Evolutionary conservation across 2,113 vertebrate genomes (phyloP), one percentile per base, ranked within the genome.

Genomic region (human): DNA sequence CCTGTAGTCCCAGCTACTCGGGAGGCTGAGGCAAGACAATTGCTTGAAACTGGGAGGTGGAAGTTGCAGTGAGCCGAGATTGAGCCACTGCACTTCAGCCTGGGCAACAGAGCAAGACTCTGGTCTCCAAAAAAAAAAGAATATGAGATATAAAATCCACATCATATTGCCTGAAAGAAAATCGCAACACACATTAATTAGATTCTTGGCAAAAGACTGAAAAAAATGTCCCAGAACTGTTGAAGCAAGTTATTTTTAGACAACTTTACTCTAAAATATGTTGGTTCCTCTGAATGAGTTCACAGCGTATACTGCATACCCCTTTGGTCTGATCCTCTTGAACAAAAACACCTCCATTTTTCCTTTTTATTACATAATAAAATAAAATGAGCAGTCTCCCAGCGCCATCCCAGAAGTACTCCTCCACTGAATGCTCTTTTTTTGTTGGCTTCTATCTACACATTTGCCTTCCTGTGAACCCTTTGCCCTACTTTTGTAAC

Each of bases 161-260:
- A 80, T 82, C 82, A 82, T 93, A 85, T 80, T 95, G 72, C 70
- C 68, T 90, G 38, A 85, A 86, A 94, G 88, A 55, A 89, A 76
- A 92, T 80, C 50, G 52, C 72, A 87, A 72, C 80, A 61, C 76
- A 96, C 25, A 72, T 95, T 93, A 93, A 92, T 95, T 97, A 92
- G 80, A 97, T 98, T 98, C 95, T 98, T 98, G 97, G 98, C 88
- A 97, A 97, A 97, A 82, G 88, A 80, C 78, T 52, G 64, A 48
- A 96, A 95, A 95, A 96, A 90, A 97, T 98, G 96, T 97, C 59
- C 97, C 64, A 83, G 92, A 90, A 93, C 80, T 81, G 90, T 82
- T n/a, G 79, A 88, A 96, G 55, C 48, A 91, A 95, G 95, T 85
- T 98, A 98, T 98, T 98, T 98, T 98, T 98, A 98, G 97, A 93